Percentiles rank a stretch among this genome's conserved stretches.
Evolutionary conservation across 2,113 vertebrate genomes (phyloP).

Genomic region (Scartelaos histophorus): DNA sequence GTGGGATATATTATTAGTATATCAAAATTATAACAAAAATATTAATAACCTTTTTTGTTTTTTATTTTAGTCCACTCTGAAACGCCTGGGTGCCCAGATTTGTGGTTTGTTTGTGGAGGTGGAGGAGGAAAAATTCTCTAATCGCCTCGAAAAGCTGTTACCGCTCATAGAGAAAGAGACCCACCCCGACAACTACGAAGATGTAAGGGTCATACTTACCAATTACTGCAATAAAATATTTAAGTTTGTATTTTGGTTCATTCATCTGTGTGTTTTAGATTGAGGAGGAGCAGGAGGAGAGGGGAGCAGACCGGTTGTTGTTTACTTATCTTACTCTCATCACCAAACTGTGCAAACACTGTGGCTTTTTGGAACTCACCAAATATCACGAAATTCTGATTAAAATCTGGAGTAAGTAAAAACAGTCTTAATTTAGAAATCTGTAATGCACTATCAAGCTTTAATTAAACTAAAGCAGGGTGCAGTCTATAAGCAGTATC

Average conservation of each 20-base stretch:
- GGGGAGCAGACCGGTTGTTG: slow-evolving; percentile 87
- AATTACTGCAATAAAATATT: background rate
- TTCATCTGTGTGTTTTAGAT: slow-evolving; percentile 72
- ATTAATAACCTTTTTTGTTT: background rate
- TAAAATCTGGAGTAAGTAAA: slow-evolving; percentile 84
- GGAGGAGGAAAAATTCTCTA: slow-evolving; percentile 83
- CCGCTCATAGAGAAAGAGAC: slow-evolving; percentile 84
- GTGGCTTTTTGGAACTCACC: slow-evolving; percentile 79
- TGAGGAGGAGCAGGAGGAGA: slow-evolving; percentile 86
- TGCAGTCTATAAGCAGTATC: background rate
- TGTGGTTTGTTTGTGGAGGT: slow-evolving; percentile 92
- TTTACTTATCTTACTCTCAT: slow-evolving; percentile 88
- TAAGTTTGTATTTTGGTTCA: background rate
- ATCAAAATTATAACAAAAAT: no score
- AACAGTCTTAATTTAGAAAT: background rate
- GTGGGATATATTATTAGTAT: background rate
- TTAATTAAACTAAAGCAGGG: background rate
- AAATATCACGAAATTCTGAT: slow-evolving; percentile 75
- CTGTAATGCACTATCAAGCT: background rate
- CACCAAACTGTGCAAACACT: slow-evolving; percentile 87
- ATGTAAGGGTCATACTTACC: slow-evolving; percentile 75
- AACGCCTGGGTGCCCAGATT: slow-evolving; percentile 84
- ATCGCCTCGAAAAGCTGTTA: slow-evolving; percentile 82
- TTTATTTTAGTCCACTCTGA: slow-evolving; percentile 77
- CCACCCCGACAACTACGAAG: slow-evolving; percentile 80